Evolutionary conservation across 2,888 invertebrate species (phyloP), one percentile per base, ranked within the genome.

Genomic region (Platerodrilus igneus): DNA sequence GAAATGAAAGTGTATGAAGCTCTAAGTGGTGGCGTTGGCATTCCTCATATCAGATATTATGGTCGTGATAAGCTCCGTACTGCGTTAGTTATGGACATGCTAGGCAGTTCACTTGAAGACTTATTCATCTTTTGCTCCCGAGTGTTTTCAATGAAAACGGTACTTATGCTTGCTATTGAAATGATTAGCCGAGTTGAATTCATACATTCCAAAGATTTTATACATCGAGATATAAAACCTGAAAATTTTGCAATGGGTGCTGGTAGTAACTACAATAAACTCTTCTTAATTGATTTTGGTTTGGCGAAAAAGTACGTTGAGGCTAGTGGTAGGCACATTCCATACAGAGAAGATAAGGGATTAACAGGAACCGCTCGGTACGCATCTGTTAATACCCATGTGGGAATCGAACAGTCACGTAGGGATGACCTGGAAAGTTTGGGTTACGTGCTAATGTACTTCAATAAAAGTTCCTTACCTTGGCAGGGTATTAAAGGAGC

Each of bases 381-480:
- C 73, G 99, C 99, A 52, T 95, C 94, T 51, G 96, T 99, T 66
- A 99, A 99, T 74, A 97, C 99, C 51, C 99, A 99, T 74, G 79
- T 97, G 64, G 97, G 97, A 57, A 96, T 96, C 68, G 96, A 96
- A 71, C 95, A 96, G 68, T 93, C 94, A 60, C 85, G 99, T 54
- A 81, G 99, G 52, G 99, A 99, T 73, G 99, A 99, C 70, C 91
- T 99, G 90, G 99, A 99, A 72, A 95, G 96, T 5, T 78, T 97
- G 51, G 97, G 97, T 53, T 99, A 99, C 68, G 96, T 99, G 51
- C 84, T 99, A 65, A 97, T 99, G 96, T 99, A 99, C 75, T 97
- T 91, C 76, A 96, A 87, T 72, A 79, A 86, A 53, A 92, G 93
- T 45, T 86, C 87, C 44, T 73, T 96, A 59, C 95, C 96, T 2